A percentile compares a stretch with the other conserved stretches of the same genome.
These are phyloP conservation scores for Dryadula phaetusa DNA, from an alignment of 2,888 invertebrate genomes.

Conservation along the genomic window DNA sequence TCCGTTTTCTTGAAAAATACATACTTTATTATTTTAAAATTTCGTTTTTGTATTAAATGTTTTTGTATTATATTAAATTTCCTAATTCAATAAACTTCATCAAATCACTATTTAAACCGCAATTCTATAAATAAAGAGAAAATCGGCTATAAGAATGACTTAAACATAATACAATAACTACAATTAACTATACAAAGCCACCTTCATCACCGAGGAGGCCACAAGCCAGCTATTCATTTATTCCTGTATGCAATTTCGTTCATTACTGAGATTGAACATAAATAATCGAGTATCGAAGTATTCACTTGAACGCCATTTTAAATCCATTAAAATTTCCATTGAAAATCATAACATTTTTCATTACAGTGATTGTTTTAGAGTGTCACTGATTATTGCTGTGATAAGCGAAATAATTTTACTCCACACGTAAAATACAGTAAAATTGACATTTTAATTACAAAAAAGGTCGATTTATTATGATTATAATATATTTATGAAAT, in stretches of 20 bases:
- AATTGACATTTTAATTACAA: slow-evolving; percentile 9
- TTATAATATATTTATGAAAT: no score
- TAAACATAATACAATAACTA: no score
- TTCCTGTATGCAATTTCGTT: background rate
- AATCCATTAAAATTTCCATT: slow-evolving; percentile 18
- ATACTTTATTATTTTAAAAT: no score
- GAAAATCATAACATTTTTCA: slow-evolving; percentile 4
- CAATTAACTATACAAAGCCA: no score
- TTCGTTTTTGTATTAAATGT: no score
- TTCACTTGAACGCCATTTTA: slow-evolving; percentile 12
- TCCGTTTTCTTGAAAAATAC: no score
- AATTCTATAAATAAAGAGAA: no score
- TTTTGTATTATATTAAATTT: no score
- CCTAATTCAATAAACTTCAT: no score
- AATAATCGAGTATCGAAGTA: slow-evolving; percentile 22
- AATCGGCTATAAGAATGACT: no score
- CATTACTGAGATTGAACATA: slow-evolving; percentile 16
- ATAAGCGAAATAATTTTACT: slow-evolving; percentile 3
- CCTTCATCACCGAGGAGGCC: background rate
- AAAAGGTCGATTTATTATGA: no score
- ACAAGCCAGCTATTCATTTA: background rate
- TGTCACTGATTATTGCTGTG: background rate
- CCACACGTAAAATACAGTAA: background rate
- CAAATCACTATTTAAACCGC: no score
- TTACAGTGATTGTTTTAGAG: slow-evolving; percentile 22